A percentile compares a stretch with the other conserved stretches of the same genome.
Conservation (phyloP, 1,140 invertebrate genomes). For the Bombus waltoni region DNA sequence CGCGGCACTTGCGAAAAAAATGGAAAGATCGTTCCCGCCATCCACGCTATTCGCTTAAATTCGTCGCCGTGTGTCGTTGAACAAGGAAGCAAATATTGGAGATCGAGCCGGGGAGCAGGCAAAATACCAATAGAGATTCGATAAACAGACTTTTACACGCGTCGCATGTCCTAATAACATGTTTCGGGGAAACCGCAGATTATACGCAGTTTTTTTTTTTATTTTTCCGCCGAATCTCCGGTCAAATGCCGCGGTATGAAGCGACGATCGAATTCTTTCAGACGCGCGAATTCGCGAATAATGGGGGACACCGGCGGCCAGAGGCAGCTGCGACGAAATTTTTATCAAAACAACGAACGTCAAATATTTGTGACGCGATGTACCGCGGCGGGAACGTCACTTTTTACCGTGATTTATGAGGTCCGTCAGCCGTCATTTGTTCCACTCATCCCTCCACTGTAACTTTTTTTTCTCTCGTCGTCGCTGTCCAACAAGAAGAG, state of each 20-base stretch:
- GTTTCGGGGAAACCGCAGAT: too few species aligned
- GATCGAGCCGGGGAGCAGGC: too few species aligned
- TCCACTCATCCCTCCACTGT: constrained; percentile 45
- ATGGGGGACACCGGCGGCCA: background rate
- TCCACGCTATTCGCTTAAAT: too few species aligned
- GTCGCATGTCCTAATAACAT: too few species aligned
- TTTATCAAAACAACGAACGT: constrained; percentile 26
- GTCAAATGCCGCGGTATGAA: background rate
- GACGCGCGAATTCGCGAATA: constrained; percentile 1
- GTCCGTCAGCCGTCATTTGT: constrained; percentile 37
- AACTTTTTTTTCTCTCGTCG: background rate
- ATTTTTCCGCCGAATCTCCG: background rate
- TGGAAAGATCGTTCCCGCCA: too few species aligned
- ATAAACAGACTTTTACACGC: too few species aligned
- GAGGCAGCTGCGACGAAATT: background rate
- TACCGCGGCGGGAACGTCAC: constrained; percentile 24
- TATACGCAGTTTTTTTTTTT: background rate
- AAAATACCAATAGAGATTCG: too few species aligned
- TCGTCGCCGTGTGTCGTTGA: too few species aligned
- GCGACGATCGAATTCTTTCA: constrained; percentile 1
- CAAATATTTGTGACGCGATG: constrained; percentile 39
- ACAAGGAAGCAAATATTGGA: too few species aligned
- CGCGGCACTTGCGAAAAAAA: too few species aligned
- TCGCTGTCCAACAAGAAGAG: too few species aligned
- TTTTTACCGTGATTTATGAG: constrained; percentile 61